These are phyloP conservation scores for Nixonia krombeini DNA, from an alignment of 1,140 invertebrate genomes.

Conservation along the genomic window DNA sequence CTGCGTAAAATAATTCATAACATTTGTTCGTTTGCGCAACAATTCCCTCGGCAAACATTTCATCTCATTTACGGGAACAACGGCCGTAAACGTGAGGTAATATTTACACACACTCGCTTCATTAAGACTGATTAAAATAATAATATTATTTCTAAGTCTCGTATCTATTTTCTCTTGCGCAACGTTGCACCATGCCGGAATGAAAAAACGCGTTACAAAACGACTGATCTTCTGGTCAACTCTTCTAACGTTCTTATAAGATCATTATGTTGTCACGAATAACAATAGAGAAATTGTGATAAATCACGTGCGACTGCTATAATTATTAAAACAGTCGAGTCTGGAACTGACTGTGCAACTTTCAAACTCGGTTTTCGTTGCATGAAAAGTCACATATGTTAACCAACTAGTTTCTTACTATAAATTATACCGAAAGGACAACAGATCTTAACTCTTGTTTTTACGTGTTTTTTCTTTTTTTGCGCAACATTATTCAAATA, in stretches of 20 bases:
- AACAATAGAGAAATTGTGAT: not conserved
- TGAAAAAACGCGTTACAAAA: too few species aligned
- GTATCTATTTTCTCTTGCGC: too few species aligned
- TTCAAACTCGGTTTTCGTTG: constrained; percentile 12
- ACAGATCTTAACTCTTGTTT: not conserved
- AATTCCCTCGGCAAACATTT: too few species aligned
- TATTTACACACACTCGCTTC: too few species aligned
- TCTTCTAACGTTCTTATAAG: not conserved
- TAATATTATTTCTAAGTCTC: too few species aligned
- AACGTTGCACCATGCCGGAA: too few species aligned
- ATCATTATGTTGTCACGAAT: not conserved
- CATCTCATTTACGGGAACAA: too few species aligned
- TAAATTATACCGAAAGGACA: not conserved
- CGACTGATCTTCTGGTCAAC: not conserved
- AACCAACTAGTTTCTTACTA: not conserved
- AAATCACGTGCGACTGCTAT: not conserved
- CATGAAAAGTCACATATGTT: constrained; percentile 11
- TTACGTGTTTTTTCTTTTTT: not conserved
- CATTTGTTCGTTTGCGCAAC: too few species aligned
- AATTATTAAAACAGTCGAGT: constrained; percentile 5
- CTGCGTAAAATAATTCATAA: too few species aligned
- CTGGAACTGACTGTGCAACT: constrained; percentile 18
- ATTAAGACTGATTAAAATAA: too few species aligned
- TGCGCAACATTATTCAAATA: not conserved
- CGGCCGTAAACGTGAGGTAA: too few species aligned